phyloP scores from a whole-genome alignment of 23 tunicate genomes.

The Halocynthia roretzi region DNA sequence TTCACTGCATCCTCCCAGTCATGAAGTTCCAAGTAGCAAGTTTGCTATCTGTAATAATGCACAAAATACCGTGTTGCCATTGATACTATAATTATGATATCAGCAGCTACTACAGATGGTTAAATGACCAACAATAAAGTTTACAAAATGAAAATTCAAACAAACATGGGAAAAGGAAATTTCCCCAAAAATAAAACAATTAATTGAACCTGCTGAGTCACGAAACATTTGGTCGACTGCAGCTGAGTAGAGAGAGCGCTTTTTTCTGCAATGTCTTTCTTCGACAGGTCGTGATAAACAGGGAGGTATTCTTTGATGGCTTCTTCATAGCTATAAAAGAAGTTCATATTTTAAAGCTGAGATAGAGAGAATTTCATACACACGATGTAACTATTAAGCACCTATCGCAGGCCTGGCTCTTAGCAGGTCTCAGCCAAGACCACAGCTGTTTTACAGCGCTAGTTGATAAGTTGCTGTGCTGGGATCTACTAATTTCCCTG shows the following conservation, averaged over 20 bases:
- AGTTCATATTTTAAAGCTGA: neutral
- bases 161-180: no score
- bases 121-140: no score
- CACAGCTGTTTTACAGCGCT: slow-evolving; percentile 35
- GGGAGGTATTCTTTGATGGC: slow-evolving; percentile 60
- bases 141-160: no score
- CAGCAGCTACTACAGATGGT: neutral
- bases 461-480: neutral
- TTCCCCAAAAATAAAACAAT: slow-evolving; percentile 1
- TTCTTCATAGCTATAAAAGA: slow-evolving; percentile 64
- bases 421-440: slow-evolving; percentile 87
- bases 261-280: slow-evolving; percentile 21
- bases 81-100: neutral
- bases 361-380: neutral
- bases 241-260: slow-evolving; percentile 10
- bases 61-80: neutral
- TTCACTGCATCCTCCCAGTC: slow-evolving; percentile 41
- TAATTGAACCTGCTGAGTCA: slow-evolving; percentile 40
- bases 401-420: slow-evolving; percentile 17
- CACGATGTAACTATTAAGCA: neutral
- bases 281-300: slow-evolving; percentile 23
- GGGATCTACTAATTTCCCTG: slow-evolving; percentile 40
- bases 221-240: slow-evolving; percentile 28
- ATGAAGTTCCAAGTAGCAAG: slow-evolving; percentile 46
- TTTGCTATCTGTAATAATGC: slow-evolving; percentile 24